phyloP scores from a whole-genome alignment of 1,140 invertebrate species.

The Ectropis grisescens region DNA sequence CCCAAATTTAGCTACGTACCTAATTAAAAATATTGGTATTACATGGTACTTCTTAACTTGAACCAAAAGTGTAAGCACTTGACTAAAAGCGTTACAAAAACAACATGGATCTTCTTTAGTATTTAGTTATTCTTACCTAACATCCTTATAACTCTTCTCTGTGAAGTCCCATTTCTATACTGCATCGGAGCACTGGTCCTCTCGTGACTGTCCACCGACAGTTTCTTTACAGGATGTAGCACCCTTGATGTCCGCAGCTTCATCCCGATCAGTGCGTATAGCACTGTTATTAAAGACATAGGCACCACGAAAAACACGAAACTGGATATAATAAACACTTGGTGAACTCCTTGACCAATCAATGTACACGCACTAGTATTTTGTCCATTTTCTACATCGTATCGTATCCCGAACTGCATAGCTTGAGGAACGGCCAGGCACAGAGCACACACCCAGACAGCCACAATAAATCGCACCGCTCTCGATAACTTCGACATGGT shows the following conservation, averaged over 20 bases:
- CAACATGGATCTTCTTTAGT: too few relatives aligned
- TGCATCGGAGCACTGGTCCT: conserved; percentile 43
- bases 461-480: conserved; percentile 78
- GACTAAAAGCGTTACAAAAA: too few relatives aligned
- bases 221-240: conserved; percentile 48
- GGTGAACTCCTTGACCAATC: conserved; percentile 68
- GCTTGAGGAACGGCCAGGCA: conserved; percentile 86
- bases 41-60: too few relatives aligned
- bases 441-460: conserved; percentile 80
- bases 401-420: conserved; percentile 80
- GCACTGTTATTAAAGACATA: conserved; percentile 80
- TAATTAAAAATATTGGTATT: too few relatives aligned
- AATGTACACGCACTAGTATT: conserved; percentile 70
- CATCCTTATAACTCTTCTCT: conserved; percentile 75
- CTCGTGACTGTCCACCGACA: conserved; percentile 41
- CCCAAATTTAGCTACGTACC: too few relatives aligned
- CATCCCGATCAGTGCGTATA: conserved; percentile 80
- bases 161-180: conserved; percentile 70
- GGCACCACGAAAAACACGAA: conserved; percentile 85
- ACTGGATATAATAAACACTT: conserved; percentile 80
- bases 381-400: conserved; percentile 60
- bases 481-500: conserved; percentile 85
- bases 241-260: conserved; percentile 71
- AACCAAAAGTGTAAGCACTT: too few relatives aligned
- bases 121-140: conserved; percentile 72